Base-by-base conservation (phyloP, 2,797 vertebrate species). In the Fundulus diaphanus region DNA sequence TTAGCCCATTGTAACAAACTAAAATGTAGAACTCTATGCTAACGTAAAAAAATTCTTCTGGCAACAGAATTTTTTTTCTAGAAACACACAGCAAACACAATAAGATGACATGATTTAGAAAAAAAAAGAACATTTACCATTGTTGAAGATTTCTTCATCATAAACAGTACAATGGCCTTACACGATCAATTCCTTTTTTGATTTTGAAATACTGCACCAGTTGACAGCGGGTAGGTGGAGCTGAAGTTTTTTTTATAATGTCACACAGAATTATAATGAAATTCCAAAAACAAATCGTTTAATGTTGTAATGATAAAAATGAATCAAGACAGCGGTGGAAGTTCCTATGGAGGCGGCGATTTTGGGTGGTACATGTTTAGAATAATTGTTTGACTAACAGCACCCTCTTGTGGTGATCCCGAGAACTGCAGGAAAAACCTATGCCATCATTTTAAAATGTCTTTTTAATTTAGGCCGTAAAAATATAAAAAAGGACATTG, bases 401-500 rank as follows among this genome's bases (percentile, higher is more conserved):
- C 88, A 12, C 84, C 83, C 78, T 81, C 92, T 82, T 72, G 82
- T 90, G 90, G 90, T 8, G 0, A 74, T 0, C 31, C 0, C 31
- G 6, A 24, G 18, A 67, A 61, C 16, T 33, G 29, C 7, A 48
- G 20, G 54, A 49, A 3, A 16, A 35, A 22, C 18, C 12, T 2
- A 12, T 15, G 31, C 27, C 31, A 13, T 12, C 20, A 15, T 6
- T 59, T 59, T 31, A 7, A 44, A n/a, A n/a, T n/a, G n/a, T n/a
- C n/a, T n/a, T n/a, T n/a, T n/a, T n/a, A n/a, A n/a, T n/a, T n/a
- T n/a, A n/a, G n/a, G n/a, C n/a, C n/a, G n/a, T n/a, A n/a, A n/a
- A n/a, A n/a, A n/a, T n/a, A n/a, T n/a, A n/a, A n/a, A n/a, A n/a
- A n/a, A n/a, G n/a, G n/a, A n/a, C n/a, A n/a, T n/a, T n/a, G n/a